Evolutionary conservation across 2,113 vertebrate genomes (phyloP).

Genomic region (Mesoclemmys tuberculata): DNA sequence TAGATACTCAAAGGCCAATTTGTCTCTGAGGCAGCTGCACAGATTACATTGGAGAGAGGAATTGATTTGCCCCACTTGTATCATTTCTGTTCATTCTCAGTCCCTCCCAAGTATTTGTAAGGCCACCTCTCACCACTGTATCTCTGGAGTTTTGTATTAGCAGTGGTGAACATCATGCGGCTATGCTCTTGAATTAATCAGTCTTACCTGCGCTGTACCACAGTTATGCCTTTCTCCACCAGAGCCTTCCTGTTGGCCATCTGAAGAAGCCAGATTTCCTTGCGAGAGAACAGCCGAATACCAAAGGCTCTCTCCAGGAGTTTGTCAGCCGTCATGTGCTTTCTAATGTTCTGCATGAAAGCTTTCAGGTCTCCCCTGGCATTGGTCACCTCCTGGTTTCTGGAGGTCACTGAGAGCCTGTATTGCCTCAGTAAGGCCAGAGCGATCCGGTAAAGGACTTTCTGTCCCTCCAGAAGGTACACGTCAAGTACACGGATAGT

Average conservation of each 20-base stretch:
- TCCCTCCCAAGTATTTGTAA: not conserved
- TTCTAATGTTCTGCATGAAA: constrained; percentile 80
- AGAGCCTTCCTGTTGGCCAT: constrained; percentile 86
- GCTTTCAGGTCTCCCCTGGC: constrained; percentile 82
- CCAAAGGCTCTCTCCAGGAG: constrained; percentile 86
- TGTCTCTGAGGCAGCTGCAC: not conserved
- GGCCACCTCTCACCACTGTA: not conserved
- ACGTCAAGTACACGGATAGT: constrained; percentile 86
- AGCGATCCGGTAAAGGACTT: constrained; percentile 89
- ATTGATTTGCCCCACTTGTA: not conserved
- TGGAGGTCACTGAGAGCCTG: constrained; percentile 76
- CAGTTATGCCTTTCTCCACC: constrained; percentile 83
- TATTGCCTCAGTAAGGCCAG: constrained; percentile 86
- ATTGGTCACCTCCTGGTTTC: constrained; percentile 79
- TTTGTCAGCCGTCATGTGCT: constrained; percentile 75
- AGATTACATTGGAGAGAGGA: not conserved
- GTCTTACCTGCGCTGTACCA: constrained; percentile 81
- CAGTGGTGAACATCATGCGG: not conserved
- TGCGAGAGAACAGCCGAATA: constrained; percentile 85
- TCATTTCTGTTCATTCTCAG: not conserved
- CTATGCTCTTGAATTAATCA: not conserved
- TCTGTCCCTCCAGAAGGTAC: constrained; percentile 89
- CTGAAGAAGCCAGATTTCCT: constrained; percentile 88
- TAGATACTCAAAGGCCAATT: not conserved
- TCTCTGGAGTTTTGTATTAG: not conserved